Evolutionary conservation across 2,797 vertebrate genomes (phyloP).

Genomic region (Mus minutoides): DNA sequence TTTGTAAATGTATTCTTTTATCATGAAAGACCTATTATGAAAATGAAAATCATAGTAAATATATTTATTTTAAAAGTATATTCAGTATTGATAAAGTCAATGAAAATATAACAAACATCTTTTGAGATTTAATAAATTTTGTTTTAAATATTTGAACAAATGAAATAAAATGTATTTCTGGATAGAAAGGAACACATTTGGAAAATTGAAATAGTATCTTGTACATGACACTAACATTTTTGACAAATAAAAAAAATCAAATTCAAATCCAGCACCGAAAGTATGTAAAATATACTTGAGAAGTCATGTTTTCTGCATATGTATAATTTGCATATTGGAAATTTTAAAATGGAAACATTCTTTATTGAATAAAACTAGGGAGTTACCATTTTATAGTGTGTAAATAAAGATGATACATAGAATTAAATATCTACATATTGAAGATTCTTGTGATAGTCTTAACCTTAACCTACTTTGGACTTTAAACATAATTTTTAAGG

Average conservation of each 20-base stretch:
- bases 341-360: neutral
- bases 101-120: neutral
- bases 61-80: neutral
- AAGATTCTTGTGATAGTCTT: neutral
- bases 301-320: neutral
- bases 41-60: neutral
- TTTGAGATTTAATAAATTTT: neutral
- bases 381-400: neutral
- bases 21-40: neutral
- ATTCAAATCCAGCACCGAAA: neutral
- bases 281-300: neutral
- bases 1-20: neutral
- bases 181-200: neutral
- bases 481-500: neutral
- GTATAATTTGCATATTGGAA: neutral
- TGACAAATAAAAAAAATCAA: neutral
- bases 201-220: neutral
- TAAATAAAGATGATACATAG: neutral
- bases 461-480: neutral
- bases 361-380: neutral
- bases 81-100: neutral
- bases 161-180: neutral
- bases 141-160: neutral
- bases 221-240: neutral
- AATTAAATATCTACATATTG: neutral